Percentiles rank a stretch among this genome's conserved stretches.
Conservation (phyloP, 2,797 vertebrate genomes). For the Vespertilio murinus region DNA sequence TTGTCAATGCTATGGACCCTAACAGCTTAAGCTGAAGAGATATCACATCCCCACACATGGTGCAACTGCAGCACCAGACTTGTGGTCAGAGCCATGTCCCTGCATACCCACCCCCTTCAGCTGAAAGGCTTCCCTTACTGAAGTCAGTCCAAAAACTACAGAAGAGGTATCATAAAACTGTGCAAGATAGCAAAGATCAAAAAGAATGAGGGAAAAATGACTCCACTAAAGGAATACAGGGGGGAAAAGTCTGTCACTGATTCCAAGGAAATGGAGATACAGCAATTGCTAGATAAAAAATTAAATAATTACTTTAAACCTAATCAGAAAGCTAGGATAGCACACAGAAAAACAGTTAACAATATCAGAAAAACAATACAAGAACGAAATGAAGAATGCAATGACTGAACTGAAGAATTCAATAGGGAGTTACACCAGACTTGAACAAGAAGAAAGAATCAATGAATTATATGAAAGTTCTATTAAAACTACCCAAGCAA, state of each 20-base stretch:
- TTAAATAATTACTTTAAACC: neutral
- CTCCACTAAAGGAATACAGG: neutral
- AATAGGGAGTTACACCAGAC: neutral
- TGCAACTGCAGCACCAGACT: neutral
- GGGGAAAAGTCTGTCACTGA: neutral
- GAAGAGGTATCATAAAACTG: neutral
- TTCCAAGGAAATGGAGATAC: neutral
- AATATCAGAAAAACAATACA: neutral
- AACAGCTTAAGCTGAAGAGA: neutral
- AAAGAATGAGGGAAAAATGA: neutral
- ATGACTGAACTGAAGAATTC: neutral
- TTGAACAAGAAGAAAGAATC: neutral
- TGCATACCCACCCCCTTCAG: neutral
- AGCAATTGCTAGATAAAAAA: neutral
- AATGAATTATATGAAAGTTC: neutral
- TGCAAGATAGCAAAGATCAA: neutral
- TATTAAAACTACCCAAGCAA: neutral
- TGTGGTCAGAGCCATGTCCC: neutral
- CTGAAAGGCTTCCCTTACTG: neutral
- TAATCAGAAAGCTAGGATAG: neutral
- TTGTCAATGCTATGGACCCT: neutral
- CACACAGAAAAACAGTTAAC: neutral
- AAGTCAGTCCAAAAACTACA: neutral
- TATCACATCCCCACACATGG: neutral
- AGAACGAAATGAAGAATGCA: neutral